Conservation (phyloP, 2,113 vertebrate species). For the Poicephalus meyeri region DNA sequence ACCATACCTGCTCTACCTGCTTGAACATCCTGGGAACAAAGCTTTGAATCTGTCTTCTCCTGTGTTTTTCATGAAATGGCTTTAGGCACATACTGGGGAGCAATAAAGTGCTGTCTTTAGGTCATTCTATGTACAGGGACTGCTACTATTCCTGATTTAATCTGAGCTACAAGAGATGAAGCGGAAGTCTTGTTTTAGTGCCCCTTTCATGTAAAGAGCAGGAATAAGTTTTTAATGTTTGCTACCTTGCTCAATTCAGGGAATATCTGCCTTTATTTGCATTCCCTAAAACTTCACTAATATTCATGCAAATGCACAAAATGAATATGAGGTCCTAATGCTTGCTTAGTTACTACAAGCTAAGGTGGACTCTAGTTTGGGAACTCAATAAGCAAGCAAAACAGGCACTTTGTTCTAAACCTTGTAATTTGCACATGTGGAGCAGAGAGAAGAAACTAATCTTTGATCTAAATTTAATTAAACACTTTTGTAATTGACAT, state of each 20-base stretch:
- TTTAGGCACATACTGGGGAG: background rate
- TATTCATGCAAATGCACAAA: background rate
- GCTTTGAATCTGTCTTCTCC: background rate
- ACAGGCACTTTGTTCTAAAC: background rate
- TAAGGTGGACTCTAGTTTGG: background rate
- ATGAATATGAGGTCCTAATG: background rate
- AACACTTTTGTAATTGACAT: background rate
- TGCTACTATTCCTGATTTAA: background rate
- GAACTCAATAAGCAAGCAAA: background rate
- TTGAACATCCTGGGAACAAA: background rate
- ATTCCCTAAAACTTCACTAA: background rate
- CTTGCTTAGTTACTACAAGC: background rate
- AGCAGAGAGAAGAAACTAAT: background rate
- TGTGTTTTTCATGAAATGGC: background rate
- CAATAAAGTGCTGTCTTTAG: background rate
- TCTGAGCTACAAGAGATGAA: background rate
- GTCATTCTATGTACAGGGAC: background rate
- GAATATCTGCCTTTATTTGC: background rate
- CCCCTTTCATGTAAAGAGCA: background rate
- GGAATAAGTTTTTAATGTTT: background rate
- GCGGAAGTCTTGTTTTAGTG: background rate
- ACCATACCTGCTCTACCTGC: background rate
- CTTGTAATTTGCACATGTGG: background rate
- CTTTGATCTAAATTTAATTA: constrained; percentile 48
- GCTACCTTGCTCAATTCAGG: background rate